Evolutionary conservation across 2,797 vertebrate genomes (phyloP).

Genomic region (Synanceia verrucosa): DNA sequence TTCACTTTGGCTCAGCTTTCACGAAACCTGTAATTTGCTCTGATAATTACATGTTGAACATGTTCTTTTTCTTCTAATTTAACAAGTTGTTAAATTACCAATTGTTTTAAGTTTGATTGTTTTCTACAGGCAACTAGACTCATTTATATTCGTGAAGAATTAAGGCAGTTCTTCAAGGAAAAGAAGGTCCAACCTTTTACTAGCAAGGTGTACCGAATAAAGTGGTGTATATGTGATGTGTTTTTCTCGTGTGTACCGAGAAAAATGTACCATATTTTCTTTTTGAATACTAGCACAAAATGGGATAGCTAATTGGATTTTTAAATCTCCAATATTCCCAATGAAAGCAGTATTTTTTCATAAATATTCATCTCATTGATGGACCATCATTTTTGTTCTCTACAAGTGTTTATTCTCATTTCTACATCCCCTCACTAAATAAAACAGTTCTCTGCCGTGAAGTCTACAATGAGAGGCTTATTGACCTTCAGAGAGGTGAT

Average conservation of each 20-base stretch:
- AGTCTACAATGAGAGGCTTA: neutral
- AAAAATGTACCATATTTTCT: no score
- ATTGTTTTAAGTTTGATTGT: neutral
- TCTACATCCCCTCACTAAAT: neutral
- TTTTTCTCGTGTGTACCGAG: no score
- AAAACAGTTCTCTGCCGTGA: constrained; percentile 6
- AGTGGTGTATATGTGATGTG: no score
- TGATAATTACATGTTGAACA: constrained; percentile 15
- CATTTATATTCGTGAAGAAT: no score
- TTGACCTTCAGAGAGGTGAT: constrained; percentile 24
- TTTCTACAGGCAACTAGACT: neutral
- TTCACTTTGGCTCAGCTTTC: constrained; percentile 14
- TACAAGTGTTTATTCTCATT: neutral
- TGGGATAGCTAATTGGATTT: no score
- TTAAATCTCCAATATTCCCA: neutral
- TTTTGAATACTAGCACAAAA: no score
- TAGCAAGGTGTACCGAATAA: no score
- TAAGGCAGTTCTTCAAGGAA: no score
- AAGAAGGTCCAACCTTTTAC: no score
- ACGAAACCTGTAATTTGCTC: constrained; percentile 23
- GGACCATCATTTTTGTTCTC: neutral
- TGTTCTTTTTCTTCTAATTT: no score
- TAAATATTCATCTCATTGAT: neutral
- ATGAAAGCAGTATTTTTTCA: neutral
- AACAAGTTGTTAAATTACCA: neutral